Conservation (phyloP, 2,113 vertebrate genomes). For the Stegostoma tigrinum region DNA sequence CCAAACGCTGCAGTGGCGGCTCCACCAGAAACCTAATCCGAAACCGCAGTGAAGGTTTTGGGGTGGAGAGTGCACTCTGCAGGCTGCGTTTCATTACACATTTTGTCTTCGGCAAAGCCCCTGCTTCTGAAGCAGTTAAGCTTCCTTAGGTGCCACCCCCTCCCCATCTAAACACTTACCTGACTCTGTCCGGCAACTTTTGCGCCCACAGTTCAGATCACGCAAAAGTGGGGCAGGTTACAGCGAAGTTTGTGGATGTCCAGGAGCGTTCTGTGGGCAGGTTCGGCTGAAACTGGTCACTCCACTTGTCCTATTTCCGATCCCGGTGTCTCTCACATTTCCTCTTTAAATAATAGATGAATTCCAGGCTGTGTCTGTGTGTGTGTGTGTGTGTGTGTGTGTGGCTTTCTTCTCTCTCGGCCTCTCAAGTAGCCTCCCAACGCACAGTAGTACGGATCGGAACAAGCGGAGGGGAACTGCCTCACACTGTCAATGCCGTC, state of each 20-base stretch:
- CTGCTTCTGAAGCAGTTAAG: background rate
- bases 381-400: background rate
- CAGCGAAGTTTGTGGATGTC: background rate
- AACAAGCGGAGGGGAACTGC: background rate
- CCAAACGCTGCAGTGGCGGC: background rate
- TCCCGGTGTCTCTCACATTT: background rate
- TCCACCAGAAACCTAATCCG: background rate
- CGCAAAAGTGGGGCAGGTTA: background rate
- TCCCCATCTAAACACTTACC: background rate
- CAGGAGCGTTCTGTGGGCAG: background rate
- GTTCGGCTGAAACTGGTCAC: background rate
- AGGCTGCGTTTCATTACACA: background rate
- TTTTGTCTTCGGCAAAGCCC: background rate
- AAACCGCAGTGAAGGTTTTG: background rate
- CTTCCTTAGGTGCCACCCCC: background rate
- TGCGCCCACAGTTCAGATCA: background rate
- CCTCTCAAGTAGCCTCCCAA: background rate
- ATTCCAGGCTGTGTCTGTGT: background rate
- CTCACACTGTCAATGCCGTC: background rate
- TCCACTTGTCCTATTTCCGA: background rate
- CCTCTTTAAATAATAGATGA: conserved; percentile 6
- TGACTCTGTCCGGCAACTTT: background rate
- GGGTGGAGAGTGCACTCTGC: background rate
- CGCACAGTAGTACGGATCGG: background rate
- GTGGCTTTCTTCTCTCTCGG: background rate